Evolutionary conservation across 1,140 invertebrate genomes (phyloP).

Genomic region (Platyscapa corneri): DNA sequence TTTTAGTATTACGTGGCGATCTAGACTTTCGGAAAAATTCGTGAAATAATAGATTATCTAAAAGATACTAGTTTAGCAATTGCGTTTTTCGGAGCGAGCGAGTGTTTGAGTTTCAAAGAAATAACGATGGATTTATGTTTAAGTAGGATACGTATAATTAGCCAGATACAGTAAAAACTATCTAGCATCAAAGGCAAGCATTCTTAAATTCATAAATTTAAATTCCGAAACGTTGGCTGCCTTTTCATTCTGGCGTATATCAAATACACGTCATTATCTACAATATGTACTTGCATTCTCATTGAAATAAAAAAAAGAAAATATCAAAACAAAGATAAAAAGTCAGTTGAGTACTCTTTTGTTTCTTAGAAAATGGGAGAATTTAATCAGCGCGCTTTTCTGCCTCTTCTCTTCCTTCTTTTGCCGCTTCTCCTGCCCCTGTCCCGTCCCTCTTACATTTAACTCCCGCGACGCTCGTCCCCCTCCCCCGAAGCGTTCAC

Average conservation of each 20-base stretch:
- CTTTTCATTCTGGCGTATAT: not conserved
- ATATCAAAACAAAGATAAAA: conserved; percentile 14
- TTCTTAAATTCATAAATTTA: not conserved
- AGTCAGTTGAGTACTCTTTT: conserved; percentile 3
- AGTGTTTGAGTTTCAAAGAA: not conserved
- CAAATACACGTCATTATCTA: not conserved
- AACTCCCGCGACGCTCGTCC: not conserved
- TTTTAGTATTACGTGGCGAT: too few relatives aligned
- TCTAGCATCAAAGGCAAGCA: not conserved
- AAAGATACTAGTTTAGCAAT: not conserved
- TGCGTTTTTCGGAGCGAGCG: not conserved
- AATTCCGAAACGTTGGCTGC: not conserved
- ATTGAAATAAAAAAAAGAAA: not conserved
- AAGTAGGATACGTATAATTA: not conserved
- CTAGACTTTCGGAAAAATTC: too few relatives aligned
- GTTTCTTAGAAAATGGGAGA: conserved; percentile 28
- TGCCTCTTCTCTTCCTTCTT: not conserved
- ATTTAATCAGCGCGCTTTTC: conserved; percentile 43
- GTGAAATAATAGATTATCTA: not conserved
- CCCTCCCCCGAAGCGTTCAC: conserved; percentile 30
- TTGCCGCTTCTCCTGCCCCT: not conserved
- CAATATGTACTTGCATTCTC: not conserved
- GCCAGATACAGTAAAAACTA: not conserved
- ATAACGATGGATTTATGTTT: not conserved
- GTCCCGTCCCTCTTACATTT: not conserved